Evolutionary conservation across 2,888 invertebrate genomes (phyloP), one percentile per base, ranked within the genome.

Genomic region (Iphiclides podalirius): DNA sequence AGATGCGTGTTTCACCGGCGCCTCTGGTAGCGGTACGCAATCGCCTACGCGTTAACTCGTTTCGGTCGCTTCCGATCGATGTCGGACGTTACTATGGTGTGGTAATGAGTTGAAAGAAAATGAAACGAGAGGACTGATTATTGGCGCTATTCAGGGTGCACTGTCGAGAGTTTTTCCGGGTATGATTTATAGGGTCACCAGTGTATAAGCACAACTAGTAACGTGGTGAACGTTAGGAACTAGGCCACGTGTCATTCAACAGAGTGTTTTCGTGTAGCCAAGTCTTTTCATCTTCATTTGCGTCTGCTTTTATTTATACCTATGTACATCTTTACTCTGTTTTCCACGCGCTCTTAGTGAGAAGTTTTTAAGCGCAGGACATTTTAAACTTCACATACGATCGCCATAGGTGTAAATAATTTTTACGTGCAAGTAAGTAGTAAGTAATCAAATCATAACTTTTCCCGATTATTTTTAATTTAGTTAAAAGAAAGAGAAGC

Each of bases 161-260:
- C n/a, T n/a, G n/a, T n/a, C n/a, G n/a, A n/a, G n/a, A n/a, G n/a
- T n/a, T n/a, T n/a, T n/a, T n/a, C n/a, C n/a, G n/a, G n/a, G 17
- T 15, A 26, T 9, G 34, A 12, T 48, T 38, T 20, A 55, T 52
- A 50, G 57, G 61, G 59, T 63, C 45, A 59, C 62, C 57, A 63
- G 60, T 61, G 47, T 35, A 15, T 31, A 37, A 67, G 61, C 57
- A 58, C 56, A 67, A 71, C 70, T 71, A 68, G 62, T 63, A 61
- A 63, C 66, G 67, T 71, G 62, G 70, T 75, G 74, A 73, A 80
- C 78, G 71, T 72, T 64, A 58, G 69, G 70, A 82, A 77, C 72
- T 80, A 80, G 83, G 81, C 72, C 81, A 73, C 56, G 65, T 61
- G 72, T 72, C 74, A 75, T 84, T 82, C 79, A n/a, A n/a, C n/a